These are phyloP conservation scores for Oreochromis spilurus DNA, from an alignment of 2,113 vertebrate genomes.

Conservation along the genomic window DNA sequence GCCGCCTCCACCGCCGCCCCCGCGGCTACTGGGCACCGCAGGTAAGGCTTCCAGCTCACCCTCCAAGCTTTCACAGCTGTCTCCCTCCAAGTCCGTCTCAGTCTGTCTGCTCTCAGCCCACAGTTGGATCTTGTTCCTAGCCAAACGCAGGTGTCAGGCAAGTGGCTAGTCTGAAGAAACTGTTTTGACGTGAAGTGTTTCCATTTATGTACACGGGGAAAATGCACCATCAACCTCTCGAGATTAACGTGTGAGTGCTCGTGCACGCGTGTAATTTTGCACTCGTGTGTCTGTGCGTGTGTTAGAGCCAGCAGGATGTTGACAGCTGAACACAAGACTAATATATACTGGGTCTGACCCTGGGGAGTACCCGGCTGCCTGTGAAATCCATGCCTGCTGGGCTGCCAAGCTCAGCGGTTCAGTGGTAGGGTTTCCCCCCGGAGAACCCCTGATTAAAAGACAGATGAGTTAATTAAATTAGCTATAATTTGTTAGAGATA, in stretches of 20 bases:
- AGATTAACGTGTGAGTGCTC: background rate
- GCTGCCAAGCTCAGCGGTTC: slow-evolving; percentile 62
- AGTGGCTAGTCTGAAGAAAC: slow-evolving; percentile 10
- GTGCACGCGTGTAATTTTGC: slow-evolving; percentile 1
- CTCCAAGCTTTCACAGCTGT: slow-evolving; percentile 13
- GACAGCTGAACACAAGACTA: slow-evolving; percentile 64
- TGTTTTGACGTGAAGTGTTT: slow-evolving; percentile 27
- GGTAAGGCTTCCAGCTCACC: slow-evolving; percentile 71
- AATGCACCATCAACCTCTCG: slow-evolving; percentile 3
- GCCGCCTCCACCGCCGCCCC: slow-evolving; percentile 87
- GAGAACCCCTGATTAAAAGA: slow-evolving; percentile 66
- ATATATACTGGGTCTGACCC: slow-evolving; percentile 67
- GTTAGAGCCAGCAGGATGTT: slow-evolving; percentile 56
- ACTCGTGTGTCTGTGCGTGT: slow-evolving; percentile 1
- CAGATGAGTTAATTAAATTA: slow-evolving; percentile 72
- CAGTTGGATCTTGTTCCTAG: background rate
- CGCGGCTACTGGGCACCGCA: slow-evolving; percentile 79
- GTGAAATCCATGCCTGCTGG: slow-evolving; percentile 68
- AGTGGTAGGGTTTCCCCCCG: slow-evolving; percentile 60
- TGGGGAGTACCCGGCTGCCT: slow-evolving; percentile 67
- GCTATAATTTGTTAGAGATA: slow-evolving; percentile 61
- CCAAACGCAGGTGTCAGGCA: background rate
- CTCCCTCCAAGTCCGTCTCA: slow-evolving; percentile 12
- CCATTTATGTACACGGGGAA: slow-evolving; percentile 3
- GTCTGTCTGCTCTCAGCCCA: background rate